phyloP scores from a whole-genome alignment of 1,140 invertebrate genomes.

The Palaemon carinicauda region DNA sequence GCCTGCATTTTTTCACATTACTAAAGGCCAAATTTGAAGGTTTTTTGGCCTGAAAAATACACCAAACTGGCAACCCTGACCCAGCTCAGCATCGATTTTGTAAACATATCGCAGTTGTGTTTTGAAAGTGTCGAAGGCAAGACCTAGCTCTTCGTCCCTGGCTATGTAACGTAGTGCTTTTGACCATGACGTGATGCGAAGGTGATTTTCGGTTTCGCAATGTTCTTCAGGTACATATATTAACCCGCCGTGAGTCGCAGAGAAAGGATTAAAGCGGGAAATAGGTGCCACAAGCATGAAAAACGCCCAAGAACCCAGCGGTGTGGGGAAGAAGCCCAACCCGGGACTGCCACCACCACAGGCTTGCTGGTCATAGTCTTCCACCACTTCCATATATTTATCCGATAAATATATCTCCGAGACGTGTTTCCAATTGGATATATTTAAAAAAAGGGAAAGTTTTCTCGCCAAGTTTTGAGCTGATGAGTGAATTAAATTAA shows the following conservation, averaged over 20 bases:
- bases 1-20: too few relatives aligned
- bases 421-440: too few relatives aligned
- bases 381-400: too few relatives aligned
- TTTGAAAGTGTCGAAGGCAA: neutral
- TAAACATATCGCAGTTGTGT: conserved; percentile 26
- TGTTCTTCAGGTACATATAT: neutral
- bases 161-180: conserved; percentile 21
- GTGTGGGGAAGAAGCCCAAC: conserved; percentile 18
- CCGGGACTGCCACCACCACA: neutral
- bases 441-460: too few relatives aligned
- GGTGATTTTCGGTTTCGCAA: conserved; percentile 7
- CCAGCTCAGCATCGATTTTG: conserved; percentile 29
- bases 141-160: neutral
- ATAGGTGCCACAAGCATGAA: conserved; percentile 2
- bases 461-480: too few relatives aligned
- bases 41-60: too few relatives aligned
- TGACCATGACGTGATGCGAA: conserved; percentile 37
- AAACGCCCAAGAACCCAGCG: conserved; percentile 15
- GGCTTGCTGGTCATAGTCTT: too few relatives aligned
- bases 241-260: neutral
- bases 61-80: too few relatives aligned
- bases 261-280: neutral
- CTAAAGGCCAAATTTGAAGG: too few relatives aligned
- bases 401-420: too few relatives aligned
- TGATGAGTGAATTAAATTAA: too few relatives aligned